Conservation (phyloP, 2,797 vertebrate species). For the Acropternis orthonyx region DNA sequence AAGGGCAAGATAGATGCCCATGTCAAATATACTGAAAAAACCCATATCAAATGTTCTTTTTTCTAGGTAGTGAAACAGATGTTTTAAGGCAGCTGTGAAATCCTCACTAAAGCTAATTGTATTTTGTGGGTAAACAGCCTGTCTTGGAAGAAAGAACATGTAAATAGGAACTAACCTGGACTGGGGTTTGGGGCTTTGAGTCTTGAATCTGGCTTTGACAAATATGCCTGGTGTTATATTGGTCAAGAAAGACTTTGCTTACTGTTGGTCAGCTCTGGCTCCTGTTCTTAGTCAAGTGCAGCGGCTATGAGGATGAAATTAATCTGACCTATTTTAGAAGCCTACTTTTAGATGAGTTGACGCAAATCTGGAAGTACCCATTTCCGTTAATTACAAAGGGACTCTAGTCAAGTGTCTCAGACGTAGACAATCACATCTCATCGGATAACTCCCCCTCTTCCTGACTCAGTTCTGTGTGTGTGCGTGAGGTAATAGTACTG, state of each 20-base stretch:
- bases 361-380: slow-evolving; percentile 9
- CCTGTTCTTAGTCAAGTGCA: neutral
- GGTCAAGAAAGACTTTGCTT: neutral
- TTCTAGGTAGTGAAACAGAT: neutral
- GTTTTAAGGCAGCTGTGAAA: neutral
- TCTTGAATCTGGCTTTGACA: neutral
- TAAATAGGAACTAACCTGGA: neutral
- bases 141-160: neutral
- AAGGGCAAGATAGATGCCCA: neutral
- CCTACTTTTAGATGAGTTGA: slow-evolving; percentile 8
- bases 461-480: slow-evolving; percentile 4
- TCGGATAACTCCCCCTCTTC: slow-evolving; percentile 26
- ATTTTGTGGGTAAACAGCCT: neutral
- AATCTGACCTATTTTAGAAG: slow-evolving; percentile 8
- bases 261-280: neutral
- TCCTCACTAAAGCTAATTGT: neutral
- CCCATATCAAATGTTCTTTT: neutral
- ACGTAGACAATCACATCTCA: neutral
- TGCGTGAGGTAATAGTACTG: slow-evolving; percentile 4
- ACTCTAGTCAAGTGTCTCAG: slow-evolving; percentile 15
- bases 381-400: slow-evolving; percentile 25
- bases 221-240: neutral
- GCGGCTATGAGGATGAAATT: neutral
- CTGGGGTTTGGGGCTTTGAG: neutral
- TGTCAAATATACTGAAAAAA: neutral